Evolutionary conservation across 2,888 invertebrate genomes (phyloP).

Genomic region (Eilema sororculum): DNA sequence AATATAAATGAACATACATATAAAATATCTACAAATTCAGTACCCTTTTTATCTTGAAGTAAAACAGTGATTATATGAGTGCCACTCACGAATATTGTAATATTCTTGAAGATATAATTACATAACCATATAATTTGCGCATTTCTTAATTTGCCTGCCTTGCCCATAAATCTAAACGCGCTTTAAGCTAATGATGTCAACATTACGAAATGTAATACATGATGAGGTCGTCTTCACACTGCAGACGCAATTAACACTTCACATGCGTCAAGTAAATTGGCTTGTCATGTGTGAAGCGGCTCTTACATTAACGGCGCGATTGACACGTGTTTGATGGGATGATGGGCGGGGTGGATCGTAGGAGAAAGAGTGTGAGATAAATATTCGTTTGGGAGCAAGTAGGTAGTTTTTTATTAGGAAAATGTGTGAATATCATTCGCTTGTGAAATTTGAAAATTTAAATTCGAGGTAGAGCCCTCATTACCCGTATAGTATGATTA

Average conservation of each 20-base stretch:
- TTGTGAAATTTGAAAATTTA: no score
- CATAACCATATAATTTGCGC: constrained; percentile 5
- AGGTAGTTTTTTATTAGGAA: not conserved
- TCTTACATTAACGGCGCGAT: constrained; percentile 53
- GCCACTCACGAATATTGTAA: not conserved
- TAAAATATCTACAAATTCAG: not conserved
- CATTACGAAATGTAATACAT: constrained; percentile 43
- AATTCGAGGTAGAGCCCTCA: no score
- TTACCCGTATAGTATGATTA: no score
- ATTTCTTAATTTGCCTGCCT: constrained; percentile 17
- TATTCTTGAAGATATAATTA: constrained; percentile 2
- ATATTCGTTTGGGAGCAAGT: not conserved
- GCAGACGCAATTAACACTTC: constrained; percentile 51
- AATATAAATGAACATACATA: no score
- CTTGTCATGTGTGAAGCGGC: constrained; percentile 75
- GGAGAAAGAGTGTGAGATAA: constrained; percentile 13
- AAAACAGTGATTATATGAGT: not conserved
- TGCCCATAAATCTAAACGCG: constrained; percentile 12
- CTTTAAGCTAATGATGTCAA: constrained; percentile 35
- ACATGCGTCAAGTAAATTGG: constrained; percentile 76
- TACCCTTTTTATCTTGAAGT: not conserved
- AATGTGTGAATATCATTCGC: not conserved
- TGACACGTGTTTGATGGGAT: constrained; percentile 26
- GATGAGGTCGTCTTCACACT: constrained; percentile 53
- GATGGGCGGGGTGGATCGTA: constrained; percentile 15